A percentile compares a stretch with the other conserved stretches of the same genome.
phyloP scores from a whole-genome alignment of 2,797 vertebrate genomes.

The Orestias chungarensis region DNA sequence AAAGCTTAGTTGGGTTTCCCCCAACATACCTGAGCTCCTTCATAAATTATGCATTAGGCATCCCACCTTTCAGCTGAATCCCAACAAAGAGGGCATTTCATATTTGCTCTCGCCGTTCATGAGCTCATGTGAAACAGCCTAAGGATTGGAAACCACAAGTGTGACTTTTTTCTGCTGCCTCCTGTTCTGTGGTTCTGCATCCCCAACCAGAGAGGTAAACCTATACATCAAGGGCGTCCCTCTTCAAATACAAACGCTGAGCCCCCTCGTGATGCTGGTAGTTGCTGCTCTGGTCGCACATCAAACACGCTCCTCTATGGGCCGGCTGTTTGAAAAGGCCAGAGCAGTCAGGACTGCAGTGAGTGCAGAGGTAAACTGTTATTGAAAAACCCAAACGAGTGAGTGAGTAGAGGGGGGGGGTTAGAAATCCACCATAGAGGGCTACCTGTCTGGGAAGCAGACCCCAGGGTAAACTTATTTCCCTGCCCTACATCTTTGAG shows the following conservation, averaged over 20 bases:
- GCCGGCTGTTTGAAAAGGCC: slow-evolving; percentile 59
- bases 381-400: slow-evolving; percentile 53
- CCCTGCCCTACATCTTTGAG: slow-evolving; percentile 79
- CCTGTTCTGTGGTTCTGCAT: slow-evolving; percentile 56
- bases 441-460: slow-evolving; percentile 76
- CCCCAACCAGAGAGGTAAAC: slow-evolving; percentile 71
- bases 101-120: slow-evolving; percentile 54
- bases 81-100: slow-evolving; percentile 70
- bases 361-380: slow-evolving; percentile 61
- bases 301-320: slow-evolving; percentile 75
- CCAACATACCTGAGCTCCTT: slow-evolving; percentile 61
- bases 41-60: slow-evolving; percentile 74
- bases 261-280: slow-evolving; percentile 48
- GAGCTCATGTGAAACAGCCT: slow-evolving; percentile 62
- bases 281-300: slow-evolving; percentile 66
- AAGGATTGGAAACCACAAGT: slow-evolving; percentile 59
- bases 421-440: slow-evolving; percentile 69
- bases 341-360: slow-evolving; percentile 54
- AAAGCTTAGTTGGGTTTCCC: slow-evolving; percentile 72
- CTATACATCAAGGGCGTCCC: slow-evolving; percentile 79
- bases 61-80: slow-evolving; percentile 50
- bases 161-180: slow-evolving; percentile 40
- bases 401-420: slow-evolving; percentile 25
- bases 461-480: slow-evolving; percentile 81
- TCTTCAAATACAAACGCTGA: slow-evolving; percentile 71